Base-by-base conservation (phyloP, 2,888 invertebrate species). In the Hemicrepidius hirtus region DNA sequence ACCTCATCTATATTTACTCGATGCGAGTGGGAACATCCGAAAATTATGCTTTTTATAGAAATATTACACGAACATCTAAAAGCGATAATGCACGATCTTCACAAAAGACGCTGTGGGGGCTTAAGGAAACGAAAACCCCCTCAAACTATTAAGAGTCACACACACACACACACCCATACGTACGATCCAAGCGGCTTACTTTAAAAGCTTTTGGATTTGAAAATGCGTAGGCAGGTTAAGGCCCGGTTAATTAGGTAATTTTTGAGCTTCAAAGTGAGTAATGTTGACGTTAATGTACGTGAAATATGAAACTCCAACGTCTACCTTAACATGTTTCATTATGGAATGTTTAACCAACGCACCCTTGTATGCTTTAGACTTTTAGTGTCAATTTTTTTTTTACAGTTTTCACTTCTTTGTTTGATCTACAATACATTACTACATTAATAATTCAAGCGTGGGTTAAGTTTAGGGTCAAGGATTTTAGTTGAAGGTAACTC, bases 1-100 rank as follows among this genome's bases (percentile, higher is more conserved):
- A 32, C 60, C 68, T 68, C 49, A 59, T 68, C 68, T 68, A 68
- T 60, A 68, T 68, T 37, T 46, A 68, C 35, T 20, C 68, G 59
- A 21, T 21, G 41, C 28, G 37, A 12, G 44, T 18, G 35, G 24
- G 24, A 24, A 49, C 49, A 57, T 57, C 32, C 24, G 60, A 50
- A 68, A 60, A 68, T 68, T 68, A 60, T 49, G 59, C 28, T 28
- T 57, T 44, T 60, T 40, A 68, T 49, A 35, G 68, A 60, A 68
- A 68, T 66, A 66, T 55, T 57, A 28, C 57, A 13, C 32, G 66
- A 55, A 41, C 37, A 68, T 60, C 57, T 50, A 60, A 59, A 68
- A 57, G 55, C 57, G 57, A 68, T 68, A 68, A 60, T 60, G 59
- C 35, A 28, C 44, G 55, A 18, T 32, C 32, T 4, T 3, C 37